Evolutionary conservation across 2,888 invertebrate genomes (phyloP), one percentile per base, ranked within the genome.

Genomic region (Acleris laterana): DNA sequence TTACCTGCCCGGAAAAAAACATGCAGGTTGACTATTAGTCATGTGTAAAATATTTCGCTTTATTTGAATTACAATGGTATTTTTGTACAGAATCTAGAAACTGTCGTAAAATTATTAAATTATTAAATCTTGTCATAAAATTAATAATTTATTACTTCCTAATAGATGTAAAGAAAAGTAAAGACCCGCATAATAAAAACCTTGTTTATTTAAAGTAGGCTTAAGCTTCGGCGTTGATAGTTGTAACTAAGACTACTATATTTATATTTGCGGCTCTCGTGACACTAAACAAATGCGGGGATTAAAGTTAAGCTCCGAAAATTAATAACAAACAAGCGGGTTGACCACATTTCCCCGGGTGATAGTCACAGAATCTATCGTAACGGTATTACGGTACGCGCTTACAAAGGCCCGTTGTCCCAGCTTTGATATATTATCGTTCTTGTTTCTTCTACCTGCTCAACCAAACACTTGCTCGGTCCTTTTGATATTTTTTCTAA

Each of bases 351-450:
- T 85, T 84, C 77, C 74, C 77, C 77, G 75, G 71, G 78, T 77
- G 79, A 81, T 82, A 80, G 77, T 79, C 77, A 71, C 75, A 77
- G 77, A 76, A 79, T 81, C 78, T 90, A 66, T 62, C 46, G 62
- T 66, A 91, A 90, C 91, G 90, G 91, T 82, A 87, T 66, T 91
- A 90, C 91, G 90, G 90, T 82, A 87, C 77, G 62, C 73, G 75
- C 71, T 72, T 70, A 85, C 84, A 88, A 88, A 87, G 78, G 81
- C 77, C 78, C 80, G 76, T 77, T 81, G 79, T 79, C 78, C 82
- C 78, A 69, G 71, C 72, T 78, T 77, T 77, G 81, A 81, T 79
- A 70, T 70, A 78, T 76, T 75, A 28, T 53, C 44, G 52, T 52
- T 53, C 66, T 52, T 32, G 76, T 76, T 74, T 75, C 75, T 72